A percentile compares a stretch with the other conserved stretches of the same genome.
Evolutionary conservation across 2,113 vertebrate species (phyloP).

Genomic region (Sula dactylatra): DNA sequence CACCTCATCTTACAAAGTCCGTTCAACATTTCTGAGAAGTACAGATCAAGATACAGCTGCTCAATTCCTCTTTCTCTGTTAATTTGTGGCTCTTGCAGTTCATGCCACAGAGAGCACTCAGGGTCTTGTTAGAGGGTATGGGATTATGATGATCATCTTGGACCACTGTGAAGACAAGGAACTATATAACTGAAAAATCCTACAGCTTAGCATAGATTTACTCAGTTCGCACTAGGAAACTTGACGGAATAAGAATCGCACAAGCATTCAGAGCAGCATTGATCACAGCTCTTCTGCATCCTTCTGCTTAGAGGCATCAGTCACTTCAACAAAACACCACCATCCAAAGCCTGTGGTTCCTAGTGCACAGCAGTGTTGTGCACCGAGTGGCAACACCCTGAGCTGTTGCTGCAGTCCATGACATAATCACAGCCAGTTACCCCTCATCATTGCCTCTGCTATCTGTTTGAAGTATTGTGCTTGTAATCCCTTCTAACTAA

Average conservation of each 20-base stretch:
- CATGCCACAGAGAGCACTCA: not conserved
- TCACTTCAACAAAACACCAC: not conserved
- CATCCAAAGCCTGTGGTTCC: not conserved
- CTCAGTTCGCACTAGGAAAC: not conserved
- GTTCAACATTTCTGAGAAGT: not conserved
- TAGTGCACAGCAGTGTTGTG: not conserved
- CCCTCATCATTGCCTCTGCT: not conserved
- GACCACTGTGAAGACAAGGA: not conserved
- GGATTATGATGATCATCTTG: not conserved
- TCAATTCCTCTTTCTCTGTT: not conserved
- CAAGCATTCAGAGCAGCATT: not conserved
- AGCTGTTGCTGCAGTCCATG: not conserved
- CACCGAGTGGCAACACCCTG: rapidly evolving
- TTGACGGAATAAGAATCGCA: not conserved
- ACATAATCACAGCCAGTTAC: not conserved
- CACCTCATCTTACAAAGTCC: not conserved
- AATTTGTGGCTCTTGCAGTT: not conserved
- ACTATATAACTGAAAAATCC: not conserved
- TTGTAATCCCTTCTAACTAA: not conserved
- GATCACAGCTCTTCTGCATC: not conserved
- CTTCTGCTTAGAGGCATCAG: not conserved
- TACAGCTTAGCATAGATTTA: not conserved
- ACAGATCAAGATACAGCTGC: not conserved
- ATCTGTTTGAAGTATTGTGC: not conserved
- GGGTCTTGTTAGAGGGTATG: not conserved